Evolutionary conservation across 2,113 vertebrate species (phyloP).

Genomic region (Scopus umbretta): DNA sequence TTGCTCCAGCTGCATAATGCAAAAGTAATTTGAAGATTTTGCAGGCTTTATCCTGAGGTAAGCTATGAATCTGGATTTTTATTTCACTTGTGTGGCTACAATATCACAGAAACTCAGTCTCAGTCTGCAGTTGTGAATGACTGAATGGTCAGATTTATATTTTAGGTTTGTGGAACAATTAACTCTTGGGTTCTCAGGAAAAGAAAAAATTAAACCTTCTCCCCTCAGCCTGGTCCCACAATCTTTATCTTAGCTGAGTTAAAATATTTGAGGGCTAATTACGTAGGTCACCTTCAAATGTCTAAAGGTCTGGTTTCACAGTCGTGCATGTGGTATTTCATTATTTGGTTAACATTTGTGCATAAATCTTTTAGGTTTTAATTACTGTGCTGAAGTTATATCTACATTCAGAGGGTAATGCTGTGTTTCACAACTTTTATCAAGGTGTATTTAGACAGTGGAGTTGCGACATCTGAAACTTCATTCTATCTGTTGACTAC

Average conservation of each 20-base stretch:
- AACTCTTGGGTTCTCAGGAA: neutral
- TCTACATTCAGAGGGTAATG: neutral
- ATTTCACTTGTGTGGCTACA: neutral
- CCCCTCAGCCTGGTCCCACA: neutral
- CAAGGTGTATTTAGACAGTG: neutral
- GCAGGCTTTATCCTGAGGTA: neutral
- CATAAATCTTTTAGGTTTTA: neutral
- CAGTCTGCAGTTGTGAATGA: neutral
- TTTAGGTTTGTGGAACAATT: neutral
- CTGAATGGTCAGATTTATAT: neutral
- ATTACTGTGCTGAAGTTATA: neutral
- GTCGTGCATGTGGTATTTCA: neutral
- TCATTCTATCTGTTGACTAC: neutral
- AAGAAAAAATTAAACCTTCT: neutral
- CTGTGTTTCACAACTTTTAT: neutral
- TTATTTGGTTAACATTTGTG: neutral
- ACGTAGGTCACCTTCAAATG: neutral
- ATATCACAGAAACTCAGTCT: neutral
- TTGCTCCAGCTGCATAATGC: neutral
- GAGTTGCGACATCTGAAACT: neutral
- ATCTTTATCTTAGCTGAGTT: neutral
- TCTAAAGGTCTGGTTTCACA: neutral
- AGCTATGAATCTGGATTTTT: neutral
- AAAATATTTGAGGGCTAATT: neutral
- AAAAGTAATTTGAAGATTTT: slow-evolving; percentile 28